Evolutionary conservation across 2,888 invertebrate genomes (phyloP).

Genomic region (Limnephilus rhombicus): DNA sequence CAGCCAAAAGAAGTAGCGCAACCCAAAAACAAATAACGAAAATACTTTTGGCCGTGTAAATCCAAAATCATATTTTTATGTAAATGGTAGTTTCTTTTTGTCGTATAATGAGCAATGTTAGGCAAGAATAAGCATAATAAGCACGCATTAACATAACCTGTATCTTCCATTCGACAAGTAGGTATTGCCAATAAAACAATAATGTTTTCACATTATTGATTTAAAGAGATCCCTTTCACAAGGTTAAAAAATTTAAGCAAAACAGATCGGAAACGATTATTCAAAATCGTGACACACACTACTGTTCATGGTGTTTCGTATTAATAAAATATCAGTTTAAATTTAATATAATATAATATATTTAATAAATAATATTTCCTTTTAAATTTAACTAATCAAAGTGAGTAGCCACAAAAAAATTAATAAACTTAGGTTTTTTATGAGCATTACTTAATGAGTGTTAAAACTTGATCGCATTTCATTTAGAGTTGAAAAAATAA

Average conservation of each 20-base stretch:
- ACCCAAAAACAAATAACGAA: too few relatives aligned
- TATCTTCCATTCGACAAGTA: not conserved
- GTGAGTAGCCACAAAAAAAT: not conserved
- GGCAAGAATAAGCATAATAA: not conserved
- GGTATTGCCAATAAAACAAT: too few relatives aligned
- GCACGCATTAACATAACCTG: not conserved
- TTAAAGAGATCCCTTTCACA: not conserved
- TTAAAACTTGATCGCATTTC: not conserved
- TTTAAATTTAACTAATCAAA: not conserved
- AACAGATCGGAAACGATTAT: not conserved
- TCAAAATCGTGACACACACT: not conserved
- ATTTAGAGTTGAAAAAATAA: not conserved
- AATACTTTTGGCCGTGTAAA: too few relatives aligned
- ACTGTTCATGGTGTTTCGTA: not conserved
- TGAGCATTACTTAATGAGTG: not conserved
- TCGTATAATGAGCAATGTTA: constrained; percentile 5
- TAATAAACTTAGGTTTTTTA: not conserved
- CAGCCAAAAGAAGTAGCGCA: too few relatives aligned
- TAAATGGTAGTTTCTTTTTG: not conserved
- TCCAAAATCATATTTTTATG: not conserved
- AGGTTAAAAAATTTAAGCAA: not conserved
- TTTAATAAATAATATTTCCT: not conserved
- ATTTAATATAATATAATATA: too few relatives aligned
- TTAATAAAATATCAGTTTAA: not conserved
- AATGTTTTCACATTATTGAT: not conserved